Percentiles rank a stretch among this genome's conserved stretches.
Conservation (phyloP, 2,113 vertebrate species). For the Eretmochelys imbricata region DNA sequence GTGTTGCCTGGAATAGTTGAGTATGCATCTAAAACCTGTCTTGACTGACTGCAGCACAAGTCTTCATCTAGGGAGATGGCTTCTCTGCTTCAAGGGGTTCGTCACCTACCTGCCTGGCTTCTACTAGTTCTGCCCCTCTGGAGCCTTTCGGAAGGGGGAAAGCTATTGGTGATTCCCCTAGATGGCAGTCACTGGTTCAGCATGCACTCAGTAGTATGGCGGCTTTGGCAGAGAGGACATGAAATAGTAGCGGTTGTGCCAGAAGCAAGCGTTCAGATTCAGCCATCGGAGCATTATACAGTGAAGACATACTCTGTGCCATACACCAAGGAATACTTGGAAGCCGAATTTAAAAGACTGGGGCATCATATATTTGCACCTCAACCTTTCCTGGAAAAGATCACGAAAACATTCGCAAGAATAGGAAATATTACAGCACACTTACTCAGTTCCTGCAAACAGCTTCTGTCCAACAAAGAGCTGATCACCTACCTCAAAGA, state of each 20-base stretch:
- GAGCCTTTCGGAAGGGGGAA: conserved; percentile 68
- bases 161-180: conserved; percentile 85
- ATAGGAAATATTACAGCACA: conserved; percentile 57
- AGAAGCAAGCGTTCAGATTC: conserved; percentile 78
- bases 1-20: fast-evolving
- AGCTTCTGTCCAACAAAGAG: conserved; percentile 73
- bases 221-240: conserved; percentile 83
- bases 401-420: conserved; percentile 39
- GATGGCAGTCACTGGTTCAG: conserved; percentile 91
- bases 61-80: neutral
- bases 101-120: neutral
- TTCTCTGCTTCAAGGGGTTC: neutral
- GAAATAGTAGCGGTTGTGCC: conserved; percentile 81
- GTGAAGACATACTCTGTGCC: conserved; percentile 77
- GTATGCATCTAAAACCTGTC: fast-evolving
- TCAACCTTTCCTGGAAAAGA: conserved; percentile 69
- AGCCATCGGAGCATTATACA: conserved; percentile 68
- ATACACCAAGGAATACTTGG: conserved; percentile 70
- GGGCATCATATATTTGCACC: conserved; percentile 27
- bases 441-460: conserved; percentile 72
- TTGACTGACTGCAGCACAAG: neutral
- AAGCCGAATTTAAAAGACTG: conserved; percentile 56
- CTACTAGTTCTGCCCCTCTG: conserved; percentile 22
- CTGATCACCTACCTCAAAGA: conserved; percentile 74
- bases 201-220: conserved; percentile 73